Conservation (phyloP, 2,113 vertebrate species). For the Myotis brandtii region DNA sequence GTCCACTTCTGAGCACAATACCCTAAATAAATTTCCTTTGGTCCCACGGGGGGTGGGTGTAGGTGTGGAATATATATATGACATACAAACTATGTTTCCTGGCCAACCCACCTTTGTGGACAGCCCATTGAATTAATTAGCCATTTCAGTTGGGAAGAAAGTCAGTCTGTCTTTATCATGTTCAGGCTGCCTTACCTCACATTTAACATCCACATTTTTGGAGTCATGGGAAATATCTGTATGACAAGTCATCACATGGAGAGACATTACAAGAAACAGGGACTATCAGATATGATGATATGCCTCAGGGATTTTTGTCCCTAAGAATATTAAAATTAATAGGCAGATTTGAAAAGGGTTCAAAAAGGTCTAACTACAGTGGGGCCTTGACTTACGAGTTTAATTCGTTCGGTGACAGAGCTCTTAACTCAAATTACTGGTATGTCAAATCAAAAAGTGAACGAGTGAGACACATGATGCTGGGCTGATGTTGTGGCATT, state of each 20-base stretch:
- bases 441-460: too few relatives aligned
- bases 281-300: conserved; percentile 92
- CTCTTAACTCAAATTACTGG: too few relatives aligned
- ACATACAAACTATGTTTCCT: background rate
- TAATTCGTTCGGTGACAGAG: too few relatives aligned
- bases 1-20: background rate
- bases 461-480: too few relatives aligned
- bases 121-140: background rate
- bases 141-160: background rate
- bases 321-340: conserved; percentile 89
- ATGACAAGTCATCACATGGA: conserved; percentile 89
- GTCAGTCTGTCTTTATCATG: background rate
- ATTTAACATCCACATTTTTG: conserved; percentile 91
- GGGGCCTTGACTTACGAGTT: too few relatives aligned
- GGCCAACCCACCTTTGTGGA: background rate
- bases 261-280: conserved; percentile 89
- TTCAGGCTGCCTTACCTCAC: conserved; percentile 65
- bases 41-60: background rate
- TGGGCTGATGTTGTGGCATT: too few relatives aligned
- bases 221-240: conserved; percentile 92
- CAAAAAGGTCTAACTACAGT: background rate
- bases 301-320: conserved; percentile 91
- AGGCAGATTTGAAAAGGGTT: background rate
- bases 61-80: too few relatives aligned
- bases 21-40: conserved; percentile 45